Base-by-base conservation (phyloP, 2,888 invertebrate species). In the Disparrhopalites patrizii region DNA sequence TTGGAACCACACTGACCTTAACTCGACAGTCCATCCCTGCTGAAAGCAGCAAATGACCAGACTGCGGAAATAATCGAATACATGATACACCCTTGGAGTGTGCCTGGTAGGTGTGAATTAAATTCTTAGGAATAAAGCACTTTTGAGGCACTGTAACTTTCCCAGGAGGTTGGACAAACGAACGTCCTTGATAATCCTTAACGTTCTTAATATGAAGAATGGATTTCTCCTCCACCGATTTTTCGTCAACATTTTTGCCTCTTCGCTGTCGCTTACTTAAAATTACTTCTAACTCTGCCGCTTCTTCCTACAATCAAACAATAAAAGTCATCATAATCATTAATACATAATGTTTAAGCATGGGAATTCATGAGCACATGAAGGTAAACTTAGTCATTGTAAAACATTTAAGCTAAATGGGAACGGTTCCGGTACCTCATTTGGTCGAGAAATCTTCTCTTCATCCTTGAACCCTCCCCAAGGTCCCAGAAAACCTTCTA, bases 401-500 rank as follows among this genome's bases (percentile, higher is more conserved):
- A n/a, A n/a, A n/a, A n/a, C n/a, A n/a, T n/a, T n/a, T n/a, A n/a
- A n/a, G n/a, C 8, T 36, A n/a, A 52, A 15, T 43, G 67, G 20
- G 20, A 51, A 23, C 4, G 5, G 20, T 23, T 10, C 73, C 27
- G 20, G 73, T 77, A 83, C 84, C 65, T 94, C 94, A 65, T 89
- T 87, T 0, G 99, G 99, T 78, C 90, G 91, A 77, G 93, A 87
- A 0, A 94, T 84, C 63, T 90, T 87, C 76, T 88, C 84, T 80
- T 99, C 98, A 77, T 95, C 94, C 8, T 87, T 85, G 80, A 85
- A 99, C 62, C 91, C 91, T 65, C 94, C 98, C 99, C 99, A 99
- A 0, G 99, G 99, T 0, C 98, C 99, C 0, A 95, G 82, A 78
- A 96, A 99, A 0, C 97, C 97, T 47, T 90, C 93, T 25, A 99